These are phyloP conservation scores for Troides helena DNA, from an alignment of 2,888 invertebrate genomes.

Conservation along the genomic window DNA sequence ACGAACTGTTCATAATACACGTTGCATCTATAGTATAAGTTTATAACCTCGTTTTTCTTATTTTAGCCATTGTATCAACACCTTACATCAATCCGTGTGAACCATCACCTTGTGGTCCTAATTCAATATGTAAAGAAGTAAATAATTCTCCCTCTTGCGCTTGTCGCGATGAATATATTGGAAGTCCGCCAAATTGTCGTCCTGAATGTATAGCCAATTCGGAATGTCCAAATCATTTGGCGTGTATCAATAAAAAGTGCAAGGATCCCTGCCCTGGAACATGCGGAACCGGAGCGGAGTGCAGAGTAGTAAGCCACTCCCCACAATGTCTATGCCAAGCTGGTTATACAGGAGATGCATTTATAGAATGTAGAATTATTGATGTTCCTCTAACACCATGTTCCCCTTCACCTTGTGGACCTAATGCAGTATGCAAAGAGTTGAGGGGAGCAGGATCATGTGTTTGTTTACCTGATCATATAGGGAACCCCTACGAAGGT, in stretches of 20 bases:
- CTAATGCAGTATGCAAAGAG: slow-evolving; percentile 86
- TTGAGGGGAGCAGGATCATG: slow-evolving; percentile 85
- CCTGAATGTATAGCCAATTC: slow-evolving; percentile 87
- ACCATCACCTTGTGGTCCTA: slow-evolving; percentile 89
- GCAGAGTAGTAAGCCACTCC: slow-evolving; percentile 86
- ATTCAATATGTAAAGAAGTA: slow-evolving; percentile 82
- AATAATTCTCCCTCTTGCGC: slow-evolving; percentile 85
- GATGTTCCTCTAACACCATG: slow-evolving; percentile 81
- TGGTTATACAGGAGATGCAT: slow-evolving; percentile 83
- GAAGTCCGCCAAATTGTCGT: slow-evolving; percentile 85
- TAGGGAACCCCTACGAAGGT: slow-evolving; percentile 89
- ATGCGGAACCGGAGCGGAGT: slow-evolving; percentile 86
- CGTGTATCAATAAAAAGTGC: slow-evolving; percentile 87
- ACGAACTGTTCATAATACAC: no score
- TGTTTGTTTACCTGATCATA: slow-evolving; percentile 83
- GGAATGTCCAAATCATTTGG: slow-evolving; percentile 85
- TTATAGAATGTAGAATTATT: slow-evolving; percentile 75
- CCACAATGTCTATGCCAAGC: slow-evolving; percentile 86
- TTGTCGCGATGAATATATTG: slow-evolving; percentile 84
- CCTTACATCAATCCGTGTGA: slow-evolving; percentile 80
- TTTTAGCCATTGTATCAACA: slow-evolving; percentile 52
- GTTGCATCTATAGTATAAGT: not conserved
- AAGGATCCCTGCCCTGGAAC: slow-evolving; percentile 86
- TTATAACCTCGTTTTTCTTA: not conserved
- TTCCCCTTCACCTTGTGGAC: slow-evolving; percentile 85